These are phyloP conservation scores for Solenopsis invicta DNA, from an alignment of 1,140 invertebrate species.

Conservation along the genomic window DNA sequence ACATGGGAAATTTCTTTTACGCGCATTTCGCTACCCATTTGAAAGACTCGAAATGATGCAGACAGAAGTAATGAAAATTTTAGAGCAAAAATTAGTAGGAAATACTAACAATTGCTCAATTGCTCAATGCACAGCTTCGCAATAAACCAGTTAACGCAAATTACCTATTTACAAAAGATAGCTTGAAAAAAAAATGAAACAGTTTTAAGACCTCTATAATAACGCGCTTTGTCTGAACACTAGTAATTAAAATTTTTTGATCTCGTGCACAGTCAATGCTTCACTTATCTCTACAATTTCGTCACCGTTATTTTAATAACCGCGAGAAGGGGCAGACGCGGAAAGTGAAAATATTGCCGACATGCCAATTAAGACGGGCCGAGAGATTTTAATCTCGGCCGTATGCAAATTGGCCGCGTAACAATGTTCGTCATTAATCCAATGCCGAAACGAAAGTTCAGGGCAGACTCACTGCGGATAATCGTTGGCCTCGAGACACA, in stretches of 20 bases:
- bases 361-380: conserved; percentile 51
- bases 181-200: neutral
- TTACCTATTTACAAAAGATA: neutral
- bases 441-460: conserved; percentile 60
- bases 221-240: neutral
- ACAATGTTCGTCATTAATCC: conserved; percentile 62
- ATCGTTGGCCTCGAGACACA: conserved; percentile 92
- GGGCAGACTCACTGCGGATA: conserved; percentile 91
- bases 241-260: neutral
- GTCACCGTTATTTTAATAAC: conserved; percentile 1
- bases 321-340: neutral
- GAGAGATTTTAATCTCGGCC: conserved; percentile 53
- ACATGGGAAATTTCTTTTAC: neutral
- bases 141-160: neutral
- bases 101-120: neutral
- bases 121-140: neutral
- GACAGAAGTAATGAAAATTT: neutral
- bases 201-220: neutral
- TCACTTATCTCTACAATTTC: conserved; percentile 40
- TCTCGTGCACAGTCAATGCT: neutral
- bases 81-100: neutral
- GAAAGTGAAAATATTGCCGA: conserved; percentile 54
- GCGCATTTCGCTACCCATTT: neutral
- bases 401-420: conserved; percentile 51
- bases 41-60: neutral